Evolutionary conservation across 2,797 vertebrate genomes (phyloP), one percentile per base, ranked within the genome.

Genomic region (Menidia menidia): DNA sequence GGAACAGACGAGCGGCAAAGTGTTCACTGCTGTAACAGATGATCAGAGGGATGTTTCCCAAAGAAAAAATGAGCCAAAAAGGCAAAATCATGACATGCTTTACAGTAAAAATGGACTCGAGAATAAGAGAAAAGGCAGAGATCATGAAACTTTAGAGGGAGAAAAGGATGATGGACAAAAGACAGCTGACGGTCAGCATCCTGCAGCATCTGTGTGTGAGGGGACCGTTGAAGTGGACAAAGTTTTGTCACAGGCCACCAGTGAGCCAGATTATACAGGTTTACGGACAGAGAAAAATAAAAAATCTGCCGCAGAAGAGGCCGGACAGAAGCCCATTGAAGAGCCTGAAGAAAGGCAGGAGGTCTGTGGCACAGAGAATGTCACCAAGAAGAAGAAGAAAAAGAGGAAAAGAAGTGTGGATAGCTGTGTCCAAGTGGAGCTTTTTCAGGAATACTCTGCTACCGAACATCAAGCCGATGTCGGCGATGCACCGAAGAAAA

Each of bases 281-380:
- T 25, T 33, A 54, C 58, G 77, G 55, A 19, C 12, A 14, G 60
- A 41, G 18, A 78, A 68, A 50, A 86, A 76, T 47, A 81, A 63
- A 5, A 64, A 64, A n/a, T n/a, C 4, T 3, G 14, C 32, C 25
- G 31, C 44, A 16, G 60, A 60, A 4, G 48, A 50, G 14, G 1
- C 16, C 0, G 3, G 12, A 35, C 32, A 63, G 33, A 45, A 66
- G 13, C 60, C 10, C 14, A 16, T 48, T 3, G 75, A 25, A 61
- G 50, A 19, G 3, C 30, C 32, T 6, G 53, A 41, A 1, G 41
- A 54, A 18, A 52, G 43, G 10, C 11, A 1, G 9, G 74, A 66
- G 30, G 25, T 43, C n/a, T 56, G 35, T 31, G 8, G 60, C 1
- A 0, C 1, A 12, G 53, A 47, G 16, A 48, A 62, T 5, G 14